phyloP scores from a whole-genome alignment of 2,797 vertebrate genomes.

The Gallinago stenura region DNA sequence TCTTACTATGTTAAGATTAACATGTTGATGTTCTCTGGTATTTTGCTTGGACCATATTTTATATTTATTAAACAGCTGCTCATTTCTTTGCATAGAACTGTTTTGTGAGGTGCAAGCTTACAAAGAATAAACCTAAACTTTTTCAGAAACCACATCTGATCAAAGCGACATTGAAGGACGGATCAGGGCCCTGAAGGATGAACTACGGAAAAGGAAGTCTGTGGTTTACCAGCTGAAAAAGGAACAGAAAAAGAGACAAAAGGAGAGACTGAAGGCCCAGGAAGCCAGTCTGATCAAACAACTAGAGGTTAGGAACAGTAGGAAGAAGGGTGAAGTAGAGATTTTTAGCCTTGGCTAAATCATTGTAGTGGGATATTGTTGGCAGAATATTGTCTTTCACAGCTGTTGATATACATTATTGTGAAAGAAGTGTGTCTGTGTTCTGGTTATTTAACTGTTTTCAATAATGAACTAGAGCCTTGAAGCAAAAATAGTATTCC shows the following conservation, averaged over 20 bases:
- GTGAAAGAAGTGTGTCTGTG: background rate
- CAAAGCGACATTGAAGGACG: constrained; percentile 96
- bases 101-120: background rate
- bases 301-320: constrained; percentile 86
- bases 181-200: constrained; percentile 92
- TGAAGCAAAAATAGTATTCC: background rate
- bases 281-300: constrained; percentile 95
- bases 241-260: constrained; percentile 93
- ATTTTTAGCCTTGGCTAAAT: background rate
- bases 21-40: background rate
- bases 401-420: background rate
- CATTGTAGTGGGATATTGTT: background rate
- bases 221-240: constrained; percentile 94
- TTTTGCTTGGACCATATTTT: background rate
- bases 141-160: constrained; percentile 90
- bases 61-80: background rate
- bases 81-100: background rate
- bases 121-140: background rate
- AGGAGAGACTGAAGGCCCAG: constrained; percentile 95
- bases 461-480: background rate
- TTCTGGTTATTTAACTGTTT: background rate
- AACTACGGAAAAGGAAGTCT: constrained; percentile 90
- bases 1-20: background rate
- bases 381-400: background rate
- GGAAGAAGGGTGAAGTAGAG: background rate